Percentiles rank a stretch among this genome's conserved stretches.
Evolutionary conservation across 1,140 invertebrate species (phyloP).

Genomic region (Drosophila punjabiensis): DNA sequence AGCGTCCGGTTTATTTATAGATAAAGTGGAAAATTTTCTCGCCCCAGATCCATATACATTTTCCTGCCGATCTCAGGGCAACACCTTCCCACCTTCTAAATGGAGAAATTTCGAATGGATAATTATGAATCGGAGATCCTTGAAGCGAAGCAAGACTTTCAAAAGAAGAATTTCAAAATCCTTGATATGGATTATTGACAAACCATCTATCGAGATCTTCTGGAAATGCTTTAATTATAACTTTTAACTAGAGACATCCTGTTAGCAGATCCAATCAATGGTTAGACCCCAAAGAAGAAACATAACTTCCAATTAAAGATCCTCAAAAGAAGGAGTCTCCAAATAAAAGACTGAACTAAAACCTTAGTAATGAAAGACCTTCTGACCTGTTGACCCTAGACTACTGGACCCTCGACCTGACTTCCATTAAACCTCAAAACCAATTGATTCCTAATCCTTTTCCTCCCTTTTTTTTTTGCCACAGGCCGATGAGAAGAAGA

Average conservation of each 20-base stretch:
- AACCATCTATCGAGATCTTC: neutral
- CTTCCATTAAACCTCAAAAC: neutral
- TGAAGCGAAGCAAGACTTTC: neutral
- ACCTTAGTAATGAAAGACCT: neutral
- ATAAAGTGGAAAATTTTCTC: constrained; percentile 39
- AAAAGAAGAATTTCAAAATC: neutral
- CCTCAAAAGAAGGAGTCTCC: neutral
- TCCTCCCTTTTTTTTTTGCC: constrained; percentile 19
- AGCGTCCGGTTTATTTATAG: constrained; percentile 45
- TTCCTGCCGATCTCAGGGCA: constrained; percentile 3
- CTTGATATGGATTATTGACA: neutral
- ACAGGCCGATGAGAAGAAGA: constrained; percentile 93
- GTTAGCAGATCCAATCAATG: neutral
- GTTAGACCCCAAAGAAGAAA: neutral
- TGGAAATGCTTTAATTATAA: neutral
- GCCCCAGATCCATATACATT: constrained; percentile 38
- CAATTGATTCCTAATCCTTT: constrained; percentile 13
- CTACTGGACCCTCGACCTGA: constrained; percentile 1
- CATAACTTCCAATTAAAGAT: neutral
- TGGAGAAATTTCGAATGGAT: constrained; percentile 5
- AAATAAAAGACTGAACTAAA: neutral
- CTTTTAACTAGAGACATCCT: neutral
- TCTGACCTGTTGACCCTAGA: neutral
- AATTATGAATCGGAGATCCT: neutral
- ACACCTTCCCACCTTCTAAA: neutral